Evolutionary conservation across 1,140 invertebrate species (phyloP).

Genomic region (Dendroctonus ponderosae): DNA sequence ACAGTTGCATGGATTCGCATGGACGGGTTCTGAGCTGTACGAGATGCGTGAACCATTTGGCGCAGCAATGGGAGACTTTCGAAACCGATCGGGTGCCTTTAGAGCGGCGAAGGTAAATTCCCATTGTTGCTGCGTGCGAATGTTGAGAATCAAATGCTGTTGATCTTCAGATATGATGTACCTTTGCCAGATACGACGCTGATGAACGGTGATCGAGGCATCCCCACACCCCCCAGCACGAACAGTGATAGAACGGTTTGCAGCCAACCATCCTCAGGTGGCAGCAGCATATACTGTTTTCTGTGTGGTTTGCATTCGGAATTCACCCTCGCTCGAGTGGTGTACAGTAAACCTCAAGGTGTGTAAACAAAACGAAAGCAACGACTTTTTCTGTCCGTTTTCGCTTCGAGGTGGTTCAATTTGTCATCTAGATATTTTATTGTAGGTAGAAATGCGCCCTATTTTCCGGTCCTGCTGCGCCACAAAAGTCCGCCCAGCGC

Average conservation of each 20-base stretch:
- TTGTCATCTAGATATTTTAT: constrained; percentile 5
- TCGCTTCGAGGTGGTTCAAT: background rate
- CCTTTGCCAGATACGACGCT: constrained; percentile 67
- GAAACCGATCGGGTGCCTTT: constrained; percentile 79
- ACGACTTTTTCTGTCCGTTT: constrained; percentile 2
- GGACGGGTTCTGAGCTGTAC: constrained; percentile 81
- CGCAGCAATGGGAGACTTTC: constrained; percentile 84
- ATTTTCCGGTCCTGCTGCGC: constrained; percentile 73
- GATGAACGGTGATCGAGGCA: constrained; percentile 60
- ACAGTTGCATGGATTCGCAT: constrained; percentile 61
- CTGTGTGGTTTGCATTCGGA: constrained; percentile 84
- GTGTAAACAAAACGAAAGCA: constrained; percentile 23
- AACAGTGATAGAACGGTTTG: constrained; percentile 62
- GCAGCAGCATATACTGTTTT: constrained; percentile 75
- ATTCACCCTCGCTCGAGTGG: constrained; percentile 74
- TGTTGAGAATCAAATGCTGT: constrained; percentile 1
- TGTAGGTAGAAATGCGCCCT: constrained; percentile 62
- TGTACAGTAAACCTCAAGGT: constrained; percentile 75
- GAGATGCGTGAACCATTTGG: constrained; percentile 77
- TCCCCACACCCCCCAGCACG: constrained; percentile 65
- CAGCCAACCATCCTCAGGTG: constrained; percentile 55
- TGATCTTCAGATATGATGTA: constrained; percentile 66
- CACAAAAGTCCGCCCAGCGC: constrained; percentile 74
- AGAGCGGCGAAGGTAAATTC: constrained; percentile 67
- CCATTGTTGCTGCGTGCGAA: background rate